These are phyloP conservation scores for Xerus rutilus DNA, from an alignment of 2,797 vertebrate genomes.

Conservation along the genomic window DNA sequence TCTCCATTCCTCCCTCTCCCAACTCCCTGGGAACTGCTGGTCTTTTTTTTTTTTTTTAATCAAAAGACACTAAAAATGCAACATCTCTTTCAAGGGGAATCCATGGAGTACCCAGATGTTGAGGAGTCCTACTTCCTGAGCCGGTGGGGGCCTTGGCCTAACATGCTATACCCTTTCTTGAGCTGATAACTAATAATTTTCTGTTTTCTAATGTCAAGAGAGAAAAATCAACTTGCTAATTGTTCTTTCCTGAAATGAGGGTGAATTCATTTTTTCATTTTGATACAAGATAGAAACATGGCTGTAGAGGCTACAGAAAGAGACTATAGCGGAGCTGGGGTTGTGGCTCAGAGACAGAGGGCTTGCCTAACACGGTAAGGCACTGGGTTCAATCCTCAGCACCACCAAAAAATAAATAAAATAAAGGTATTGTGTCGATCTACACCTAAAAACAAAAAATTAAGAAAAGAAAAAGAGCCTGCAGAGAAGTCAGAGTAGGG, in stretches of 20 bases:
- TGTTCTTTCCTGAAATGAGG: neutral
- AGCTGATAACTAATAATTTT: neutral
- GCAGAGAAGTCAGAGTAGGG: neutral
- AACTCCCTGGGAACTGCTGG: neutral
- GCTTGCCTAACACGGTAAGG: no score
- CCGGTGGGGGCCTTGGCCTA: neutral
- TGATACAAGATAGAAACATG: neutral
- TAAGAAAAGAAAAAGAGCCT: neutral
- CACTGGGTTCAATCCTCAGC: no score
- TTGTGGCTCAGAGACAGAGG: no score
- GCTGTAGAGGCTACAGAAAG: neutral
- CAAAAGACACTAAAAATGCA: slow-evolving; percentile 35
- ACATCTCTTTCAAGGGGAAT: neutral
- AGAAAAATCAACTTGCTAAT: neutral
- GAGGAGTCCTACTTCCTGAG: neutral
- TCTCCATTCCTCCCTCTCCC: neutral
- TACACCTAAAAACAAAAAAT: no score
- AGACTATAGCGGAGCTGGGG: neutral
- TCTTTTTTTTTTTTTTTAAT: neutral
- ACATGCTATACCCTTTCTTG: neutral
- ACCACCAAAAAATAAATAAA: no score
- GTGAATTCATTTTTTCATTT: neutral
- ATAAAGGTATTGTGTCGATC: no score
- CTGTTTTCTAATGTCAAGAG: slow-evolving; percentile 13
- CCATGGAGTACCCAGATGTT: neutral